A percentile compares a stretch with the other conserved stretches of the same genome.
Conservation (phyloP, 2,113 vertebrate species). For the Scortum barcoo region DNA sequence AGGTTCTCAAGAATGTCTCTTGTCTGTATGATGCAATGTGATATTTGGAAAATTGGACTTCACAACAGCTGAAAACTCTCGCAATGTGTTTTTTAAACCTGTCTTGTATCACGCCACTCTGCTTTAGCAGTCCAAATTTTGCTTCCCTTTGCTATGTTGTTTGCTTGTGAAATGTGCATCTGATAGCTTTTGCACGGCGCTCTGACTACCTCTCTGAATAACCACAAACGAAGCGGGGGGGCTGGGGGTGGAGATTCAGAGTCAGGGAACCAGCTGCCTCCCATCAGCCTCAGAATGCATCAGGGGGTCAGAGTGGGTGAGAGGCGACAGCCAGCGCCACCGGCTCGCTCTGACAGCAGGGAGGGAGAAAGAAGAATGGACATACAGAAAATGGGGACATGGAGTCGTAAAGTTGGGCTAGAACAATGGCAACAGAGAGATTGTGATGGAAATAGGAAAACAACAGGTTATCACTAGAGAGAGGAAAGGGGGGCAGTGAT, state of each 20-base stretch:
- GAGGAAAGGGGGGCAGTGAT: slow-evolving; percentile 5
- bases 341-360: slow-evolving; percentile 11
- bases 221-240: slow-evolving; percentile 34
- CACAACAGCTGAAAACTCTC: neutral
- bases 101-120: neutral
- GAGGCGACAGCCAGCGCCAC: slow-evolving; percentile 29
- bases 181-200: slow-evolving; percentile 37
- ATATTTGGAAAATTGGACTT: neutral
- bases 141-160: neutral
- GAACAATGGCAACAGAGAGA: neutral
- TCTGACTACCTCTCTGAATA: slow-evolving; percentile 45
- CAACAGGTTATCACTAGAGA: neutral
- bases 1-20: neutral
- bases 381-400: slow-evolving; percentile 25
- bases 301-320: slow-evolving; percentile 53
- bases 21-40: neutral
- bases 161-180: slow-evolving; percentile 48
- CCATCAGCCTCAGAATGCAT: slow-evolving; percentile 47
- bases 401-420: slow-evolving; percentile 2
- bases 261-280: slow-evolving; percentile 46
- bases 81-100: neutral
- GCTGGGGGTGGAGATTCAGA: slow-evolving; percentile 30
- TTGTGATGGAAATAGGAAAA: slow-evolving; percentile 36
- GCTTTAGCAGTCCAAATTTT: slow-evolving; percentile 2
- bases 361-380: slow-evolving; percentile 30